Conservation (phyloP, 2,113 vertebrate genomes). For the Engystomops pustulosus region DNA sequence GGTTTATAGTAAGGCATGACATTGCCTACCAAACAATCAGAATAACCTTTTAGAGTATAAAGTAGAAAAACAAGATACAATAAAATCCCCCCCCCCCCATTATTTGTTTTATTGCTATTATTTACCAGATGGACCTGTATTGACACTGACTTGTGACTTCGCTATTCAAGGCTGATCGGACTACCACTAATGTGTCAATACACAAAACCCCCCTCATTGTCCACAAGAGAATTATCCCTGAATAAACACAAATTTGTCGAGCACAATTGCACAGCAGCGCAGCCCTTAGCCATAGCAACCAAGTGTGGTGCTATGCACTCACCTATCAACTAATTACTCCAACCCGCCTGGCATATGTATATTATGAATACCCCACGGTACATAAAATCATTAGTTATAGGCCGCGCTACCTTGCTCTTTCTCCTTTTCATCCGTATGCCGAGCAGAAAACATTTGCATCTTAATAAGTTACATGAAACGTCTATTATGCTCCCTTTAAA, state of each 20-base stretch:
- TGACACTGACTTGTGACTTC: constrained; percentile 46
- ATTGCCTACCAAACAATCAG: not conserved
- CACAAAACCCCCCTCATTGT: constrained; percentile 51
- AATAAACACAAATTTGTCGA: constrained; percentile 48
- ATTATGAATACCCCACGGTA: constrained; percentile 6
- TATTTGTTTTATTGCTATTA: constrained; percentile 27
- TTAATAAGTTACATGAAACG: constrained; percentile 24
- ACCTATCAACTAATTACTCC: constrained; percentile 50
- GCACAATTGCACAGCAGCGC: constrained; percentile 36
- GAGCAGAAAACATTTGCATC: constrained; percentile 37
- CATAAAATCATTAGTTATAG: constrained; percentile 28
- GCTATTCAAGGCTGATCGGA: constrained; percentile 36
- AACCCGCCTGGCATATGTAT: not conserved
- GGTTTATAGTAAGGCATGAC: not conserved
- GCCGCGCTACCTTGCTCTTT: not conserved
- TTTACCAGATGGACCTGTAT: constrained; percentile 34
- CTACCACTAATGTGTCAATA: constrained; percentile 55
- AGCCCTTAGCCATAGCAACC: constrained; percentile 46
- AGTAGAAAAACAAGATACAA: not conserved
- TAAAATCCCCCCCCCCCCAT: constrained; percentile 18
- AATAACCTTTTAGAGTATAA: not conserved
- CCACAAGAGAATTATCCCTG: constrained; percentile 52
- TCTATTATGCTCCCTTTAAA: constrained; percentile 16
- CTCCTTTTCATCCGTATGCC: constrained; percentile 24
- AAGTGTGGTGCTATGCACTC: constrained; percentile 32